Base-by-base conservation (phyloP, 2,113 vertebrate species). In the Castor canadensis region DNA sequence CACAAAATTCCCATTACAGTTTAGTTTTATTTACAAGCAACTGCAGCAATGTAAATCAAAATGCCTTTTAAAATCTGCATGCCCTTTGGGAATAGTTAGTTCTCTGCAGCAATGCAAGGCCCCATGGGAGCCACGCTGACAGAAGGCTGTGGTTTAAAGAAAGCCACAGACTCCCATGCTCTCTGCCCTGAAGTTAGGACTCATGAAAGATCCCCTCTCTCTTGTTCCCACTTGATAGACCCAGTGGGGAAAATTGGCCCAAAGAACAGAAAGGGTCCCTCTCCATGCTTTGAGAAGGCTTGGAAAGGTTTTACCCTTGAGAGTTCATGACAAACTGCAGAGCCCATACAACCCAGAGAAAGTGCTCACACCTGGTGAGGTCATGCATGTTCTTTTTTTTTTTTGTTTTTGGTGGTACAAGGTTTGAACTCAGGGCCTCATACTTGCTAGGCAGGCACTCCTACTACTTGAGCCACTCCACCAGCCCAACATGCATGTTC, bases 1-100 rank as follows among this genome's bases (percentile, higher is more conserved):
- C 52, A 3, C 26, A 87, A 71, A 90, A 76, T 38, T 71, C 95
- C 56, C 9, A 64, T 90, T 71, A 85, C 32, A 19, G 24, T 64
- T 54, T 32, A 62, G 58, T 82, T 75, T 77, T 81, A 49, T 38
- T 32, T 64, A 69, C 45, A 71, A 72, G 60, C 20, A 75, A 62
- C 32, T 22, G 26, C 20, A 60, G 15, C 49, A 5, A 22, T 4
- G 40, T 67, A 64, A 52, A 60, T 13, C 28, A 8, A 54, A 77
- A 47, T 8, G 19, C 64, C 90, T 26, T 62, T 58, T 5, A 40
- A 54, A 66, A 71, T 49, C 8, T 15, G 43, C 58, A 6, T 43
- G 62, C 15, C 52, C 90, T 45, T 35, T 60, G 43, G 66, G 87
- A 49, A 54, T 3, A 26, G 58, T 26, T 26, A 16, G 1, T 62